Base-by-base conservation (phyloP, 1,140 invertebrate genomes). In the Anthonomus grandis region DNA sequence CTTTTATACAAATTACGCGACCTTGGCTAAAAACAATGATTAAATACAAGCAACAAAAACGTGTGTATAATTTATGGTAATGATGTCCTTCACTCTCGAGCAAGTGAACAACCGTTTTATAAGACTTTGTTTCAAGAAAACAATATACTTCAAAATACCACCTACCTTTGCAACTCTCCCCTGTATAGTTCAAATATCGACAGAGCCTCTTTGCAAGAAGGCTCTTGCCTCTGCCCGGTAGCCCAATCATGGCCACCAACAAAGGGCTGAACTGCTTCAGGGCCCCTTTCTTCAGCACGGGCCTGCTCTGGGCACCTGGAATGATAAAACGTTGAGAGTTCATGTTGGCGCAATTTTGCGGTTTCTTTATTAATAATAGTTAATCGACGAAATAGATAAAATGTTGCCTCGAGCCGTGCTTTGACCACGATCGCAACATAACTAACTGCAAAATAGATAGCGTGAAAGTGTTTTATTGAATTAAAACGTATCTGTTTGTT, bases 201-300 rank as follows among this genome's bases (percentile, higher is more conserved):
- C 85, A 81, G n/a, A 96, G 80, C 63, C 91, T 90, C 64, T 91
- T 89, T 1, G 91, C 89, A 53, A 96, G 84, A 70, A 93, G 89
- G 19, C 91, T 95, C 77, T 97, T 97, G 41, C 89, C 91, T 19
- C 90, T 78, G 2, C 92, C 94, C 6, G 95, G 94, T 50, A 97
- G 76, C 24, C 95, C 95, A 15, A 94, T 93, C 78, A 92, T 86
- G 1, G 88, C 89, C 58, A 97, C 91, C 13, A 97, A 83, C 54
- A 91, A 78, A 1, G 88, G 88, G 10, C 82, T 81, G 62, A 86
- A 86, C 67, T 84, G 84, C 2, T 76, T 72, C 41, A 71, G 18
- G 12, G 75, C 64, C 65, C 79, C 62, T 72, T 59, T 79, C 66
- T 60, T 65, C 31, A 58, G 48, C 60, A 72, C 66, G 19, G 57